phyloP scores from a whole-genome alignment of 1,140 invertebrate species.

The Hyphantria cunea region DNA sequence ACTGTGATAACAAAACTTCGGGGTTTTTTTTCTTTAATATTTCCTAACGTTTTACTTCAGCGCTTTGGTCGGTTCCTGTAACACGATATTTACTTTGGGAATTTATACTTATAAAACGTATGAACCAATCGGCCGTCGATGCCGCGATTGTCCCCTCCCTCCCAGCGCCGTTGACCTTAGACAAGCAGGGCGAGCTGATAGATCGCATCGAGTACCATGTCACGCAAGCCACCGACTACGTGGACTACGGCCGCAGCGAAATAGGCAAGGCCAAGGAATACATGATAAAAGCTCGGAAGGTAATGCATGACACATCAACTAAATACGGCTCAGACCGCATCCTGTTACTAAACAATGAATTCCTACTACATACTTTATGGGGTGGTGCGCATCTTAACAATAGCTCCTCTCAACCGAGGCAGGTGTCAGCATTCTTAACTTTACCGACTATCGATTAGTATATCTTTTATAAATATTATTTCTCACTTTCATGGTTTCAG shows the following conservation, averaged over 20 bases:
- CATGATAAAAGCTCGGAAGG: conserved; percentile 94
- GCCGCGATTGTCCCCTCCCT: conserved; percentile 51
- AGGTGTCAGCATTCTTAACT: neutral
- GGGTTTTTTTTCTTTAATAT: conserved; percentile 10
- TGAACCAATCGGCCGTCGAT: conserved; percentile 67
- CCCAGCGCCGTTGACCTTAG: conserved; percentile 71
- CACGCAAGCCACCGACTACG: conserved; percentile 89
- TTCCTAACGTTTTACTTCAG: conserved; percentile 46
- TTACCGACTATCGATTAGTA: neutral
- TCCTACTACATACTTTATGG: neutral
- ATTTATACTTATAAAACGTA: conserved; percentile 47
- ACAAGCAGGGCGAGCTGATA: conserved; percentile 93
- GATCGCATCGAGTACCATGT: conserved; percentile 96
- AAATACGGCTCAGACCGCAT: conserved; percentile 13
- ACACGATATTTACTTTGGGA: conserved; percentile 46
- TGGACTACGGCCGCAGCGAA: conserved; percentile 89
- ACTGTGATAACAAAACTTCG: conserved; percentile 25
- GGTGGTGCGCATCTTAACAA: conserved; percentile 14
- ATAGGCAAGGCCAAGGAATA: conserved; percentile 91
- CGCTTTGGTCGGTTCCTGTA: conserved; percentile 56
- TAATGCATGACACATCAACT: conserved; percentile 76
- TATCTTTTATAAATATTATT: conserved; percentile 1
- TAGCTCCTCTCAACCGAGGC: neutral
- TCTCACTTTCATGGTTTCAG: conserved; percentile 1
- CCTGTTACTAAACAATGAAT: conserved; percentile 19